Evolutionary conservation across 2,888 invertebrate species (phyloP), one percentile per base, ranked within the genome.

Genomic region (Parnassius orleans): DNA sequence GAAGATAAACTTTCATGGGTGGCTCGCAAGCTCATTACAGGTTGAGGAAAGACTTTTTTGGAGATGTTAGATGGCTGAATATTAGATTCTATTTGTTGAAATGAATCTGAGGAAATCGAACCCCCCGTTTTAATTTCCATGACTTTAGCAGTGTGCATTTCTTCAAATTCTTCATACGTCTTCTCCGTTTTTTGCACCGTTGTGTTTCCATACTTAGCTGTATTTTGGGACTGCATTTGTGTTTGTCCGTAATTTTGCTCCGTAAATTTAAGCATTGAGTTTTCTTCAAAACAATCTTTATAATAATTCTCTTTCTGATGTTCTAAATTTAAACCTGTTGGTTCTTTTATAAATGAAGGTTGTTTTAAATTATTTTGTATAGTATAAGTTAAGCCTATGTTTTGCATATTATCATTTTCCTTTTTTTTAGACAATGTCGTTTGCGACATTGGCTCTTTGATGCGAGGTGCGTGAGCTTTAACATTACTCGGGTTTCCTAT

Each of bases 131-230:
- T 90, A 57, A 95, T 94, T 83, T 95, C 94, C 65, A 95, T 87
- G 14, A 93, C 92, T 79, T 93, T 93, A 56, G 94, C 94, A 56
- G 93, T 93, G 76, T 94, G 94, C 1, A 92, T 93, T 64, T 92
- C 92, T 80, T 95, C 95, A 69, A 91, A 95, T 77, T 95, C 94
- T 84, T 95, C 95, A 67, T 93, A 94, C 1, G 94, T 93, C 72
- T 93, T 93, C 76, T 90, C 93, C 10, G 93, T 93, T 2, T 93
- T 92, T 74, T 95, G 94, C 54, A 95, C 90, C 70, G 93, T 93
- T n/a, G 92, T 92, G 68, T 82, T 85, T n/a, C 87, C 90, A 68
- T 91, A 92, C 71, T 93, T 93, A 24, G 90, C 75, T 65, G 93
- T 81, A 63, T 92, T 92, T 66, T 91, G 93, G n/a, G 88, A 84